Evolutionary conservation across 2,888 invertebrate species (phyloP).

Genomic region (Endotricha flammealis): DNA sequence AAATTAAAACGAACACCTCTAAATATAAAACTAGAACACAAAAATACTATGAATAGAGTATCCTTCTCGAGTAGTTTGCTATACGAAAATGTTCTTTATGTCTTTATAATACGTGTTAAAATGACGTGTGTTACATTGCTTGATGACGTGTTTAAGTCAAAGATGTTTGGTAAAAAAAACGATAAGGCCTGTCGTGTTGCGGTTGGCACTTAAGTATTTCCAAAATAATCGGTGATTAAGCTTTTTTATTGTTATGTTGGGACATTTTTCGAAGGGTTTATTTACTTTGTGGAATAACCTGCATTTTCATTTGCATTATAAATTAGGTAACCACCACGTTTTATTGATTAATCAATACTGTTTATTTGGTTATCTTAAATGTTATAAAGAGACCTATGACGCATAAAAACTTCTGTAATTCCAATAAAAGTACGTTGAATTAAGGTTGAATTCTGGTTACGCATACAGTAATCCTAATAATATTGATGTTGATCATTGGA

Average conservation of each 20-base stretch:
- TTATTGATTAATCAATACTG: no score
- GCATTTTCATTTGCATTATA: no score
- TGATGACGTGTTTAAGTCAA: constrained; percentile 21
- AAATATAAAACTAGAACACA: constrained; percentile 24
- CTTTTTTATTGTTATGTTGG: constrained; percentile 14
- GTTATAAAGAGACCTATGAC: no score
- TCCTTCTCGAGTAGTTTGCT: background rate
- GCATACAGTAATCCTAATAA: no score
- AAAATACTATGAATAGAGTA: constrained; percentile 10
- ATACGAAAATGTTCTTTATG: background rate
- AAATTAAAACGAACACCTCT: constrained; percentile 20
- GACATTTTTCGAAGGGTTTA: constrained; percentile 12
- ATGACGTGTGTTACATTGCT: background rate
- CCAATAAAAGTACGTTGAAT: no score
- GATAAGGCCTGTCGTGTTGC: constrained; percentile 30
- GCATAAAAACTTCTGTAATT: no score
- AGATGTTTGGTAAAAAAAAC: constrained; percentile 24
- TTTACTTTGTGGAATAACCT: constrained; percentile 10
- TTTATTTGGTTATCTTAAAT: no score
- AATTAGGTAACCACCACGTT: no score
- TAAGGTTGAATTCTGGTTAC: no score
- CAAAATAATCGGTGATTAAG: constrained; percentile 23
- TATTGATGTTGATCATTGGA: no score
- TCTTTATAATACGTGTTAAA: constrained; percentile 9
- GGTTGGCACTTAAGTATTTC: constrained; percentile 27